phyloP scores from a whole-genome alignment of 2,113 vertebrate species.

The Podiceps cristatus region DNA sequence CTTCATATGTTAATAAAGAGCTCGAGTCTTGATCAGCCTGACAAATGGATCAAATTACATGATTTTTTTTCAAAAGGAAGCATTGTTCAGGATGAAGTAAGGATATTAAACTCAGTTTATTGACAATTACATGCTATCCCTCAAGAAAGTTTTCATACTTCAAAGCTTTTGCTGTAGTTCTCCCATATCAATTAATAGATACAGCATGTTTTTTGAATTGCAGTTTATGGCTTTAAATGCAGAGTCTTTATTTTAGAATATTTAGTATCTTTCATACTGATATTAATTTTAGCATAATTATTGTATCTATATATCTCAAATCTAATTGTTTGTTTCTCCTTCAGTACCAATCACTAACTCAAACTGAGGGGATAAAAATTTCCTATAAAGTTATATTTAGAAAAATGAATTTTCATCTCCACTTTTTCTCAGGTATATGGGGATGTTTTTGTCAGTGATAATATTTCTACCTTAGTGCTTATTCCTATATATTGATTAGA shows the following conservation, averaged over 20 bases:
- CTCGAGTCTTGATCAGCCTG: neutral
- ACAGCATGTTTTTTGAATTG: neutral
- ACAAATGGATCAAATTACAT: neutral
- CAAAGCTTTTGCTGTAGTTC: neutral
- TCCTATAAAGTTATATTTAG: neutral
- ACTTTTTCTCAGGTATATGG: neutral
- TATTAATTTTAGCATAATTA: neutral
- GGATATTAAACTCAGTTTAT: neutral
- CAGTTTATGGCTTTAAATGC: neutral
- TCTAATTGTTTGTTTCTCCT: neutral
- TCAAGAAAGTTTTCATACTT: neutral
- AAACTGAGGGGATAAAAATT: neutral
- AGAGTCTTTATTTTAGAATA: neutral
- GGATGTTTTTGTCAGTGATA: neutral
- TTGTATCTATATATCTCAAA: neutral
- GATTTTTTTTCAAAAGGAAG: neutral
- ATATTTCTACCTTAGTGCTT: neutral
- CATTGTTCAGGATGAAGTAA: neutral
- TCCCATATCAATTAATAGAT: neutral
- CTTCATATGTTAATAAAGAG: neutral
- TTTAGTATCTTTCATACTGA: neutral
- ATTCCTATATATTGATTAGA: constrained; percentile 16
- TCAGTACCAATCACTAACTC: neutral
- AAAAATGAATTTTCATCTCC: neutral
- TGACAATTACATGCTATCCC: neutral